Evolutionary conservation across 2,888 invertebrate genomes (phyloP), one percentile per base, ranked within the genome.

Genomic region (Pristionchus exspectatus): DNA sequence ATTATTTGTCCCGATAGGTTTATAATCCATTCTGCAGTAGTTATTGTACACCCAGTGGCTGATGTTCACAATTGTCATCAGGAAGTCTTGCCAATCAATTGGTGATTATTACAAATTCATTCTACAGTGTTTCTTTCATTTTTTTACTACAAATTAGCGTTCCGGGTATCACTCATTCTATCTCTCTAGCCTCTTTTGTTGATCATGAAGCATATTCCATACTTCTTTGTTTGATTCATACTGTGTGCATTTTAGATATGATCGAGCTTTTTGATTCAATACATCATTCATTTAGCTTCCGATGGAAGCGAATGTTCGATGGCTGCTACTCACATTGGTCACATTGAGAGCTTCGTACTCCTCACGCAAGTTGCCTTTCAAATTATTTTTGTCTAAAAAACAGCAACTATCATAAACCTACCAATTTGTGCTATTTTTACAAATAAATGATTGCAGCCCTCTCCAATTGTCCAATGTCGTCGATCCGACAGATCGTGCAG

Each of bases 381-480:
- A 38, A 38, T 38, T 24, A 24, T 66, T 66, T 66, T 1, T 10
- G 14, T 21, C 10, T 9, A 9, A 56, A 56, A 16, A 56, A 56
- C 56, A 18, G 56, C n/a, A 38, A 5, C 38, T 38, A 38, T 38
- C 38, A 38, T 38, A 38, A 38, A 50, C 9, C 44, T 50, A 50
- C 44, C 59, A 21, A 59, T 24, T 59, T 59, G 16, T 4, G 2
- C 27, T 9, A n/a, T 69, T 5, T 27, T 69, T 4, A 5, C 50
- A 44, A 7, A 44, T 33, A 24, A 7, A 7, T 44, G 24, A 44
- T 77, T 77, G 77, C 77, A 95, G 95, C 92, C 14, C 90, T 95
- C n/a, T 92, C 93, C 85, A 95, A 95, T 74, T 95, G 95, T 87
- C 95, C 95, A 21, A 94, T 94, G 91, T 54, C 90, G 9, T 90